Base-by-base conservation (phyloP, 1,140 invertebrate genomes). In the Drosophila varians region DNA sequence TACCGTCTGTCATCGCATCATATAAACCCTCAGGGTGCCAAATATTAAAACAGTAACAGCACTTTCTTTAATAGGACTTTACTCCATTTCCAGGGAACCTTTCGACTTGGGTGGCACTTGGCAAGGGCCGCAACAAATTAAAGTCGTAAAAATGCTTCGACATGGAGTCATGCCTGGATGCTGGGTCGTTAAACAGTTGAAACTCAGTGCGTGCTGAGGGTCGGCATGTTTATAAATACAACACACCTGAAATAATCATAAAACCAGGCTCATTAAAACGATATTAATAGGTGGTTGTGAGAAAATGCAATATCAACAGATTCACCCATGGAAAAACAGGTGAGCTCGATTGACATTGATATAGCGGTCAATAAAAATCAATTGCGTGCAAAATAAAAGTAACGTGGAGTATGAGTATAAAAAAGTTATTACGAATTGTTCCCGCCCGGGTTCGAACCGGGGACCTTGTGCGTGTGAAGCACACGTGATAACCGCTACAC, bases 401-500 rank as follows among this genome's bases (percentile, higher is more conserved):
- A 36, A 4, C 11, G 3, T 0, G 8, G 4, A 38, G 4, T n/a
- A n/a, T n/a, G n/a, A n/a, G n/a, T n/a, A n/a, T n/a, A 9, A 14
- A 38, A 43, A 57, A 53, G 53, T 38, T 4, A n/a, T 28, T 3
- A 23, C 11, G n/a, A 6, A 0, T 40, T 93, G 93, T 92, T 93
- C 92, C 92, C 92, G 93, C 92, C 93, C 92, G 93, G 93, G 92
- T 92, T 93, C 93, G 93, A 93, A 93, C 93, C 92, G 92, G 93
- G 92, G 93, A 93, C 93, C 93, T 93, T 93, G 92, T 92, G 93
- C 93, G 93, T 93, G 93, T 93, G 92, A 93, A 93, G 93, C 93
- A 92, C 92, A 93, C 92, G 92, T 93, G 93, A 93, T 93, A 93
- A 93, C 93, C 93, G 79, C 78, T 83, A 82, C 77, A 82, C 77